Evolutionary conservation across 2,797 vertebrate genomes (phyloP).

Genomic region (Lacerta viridis): DNA sequence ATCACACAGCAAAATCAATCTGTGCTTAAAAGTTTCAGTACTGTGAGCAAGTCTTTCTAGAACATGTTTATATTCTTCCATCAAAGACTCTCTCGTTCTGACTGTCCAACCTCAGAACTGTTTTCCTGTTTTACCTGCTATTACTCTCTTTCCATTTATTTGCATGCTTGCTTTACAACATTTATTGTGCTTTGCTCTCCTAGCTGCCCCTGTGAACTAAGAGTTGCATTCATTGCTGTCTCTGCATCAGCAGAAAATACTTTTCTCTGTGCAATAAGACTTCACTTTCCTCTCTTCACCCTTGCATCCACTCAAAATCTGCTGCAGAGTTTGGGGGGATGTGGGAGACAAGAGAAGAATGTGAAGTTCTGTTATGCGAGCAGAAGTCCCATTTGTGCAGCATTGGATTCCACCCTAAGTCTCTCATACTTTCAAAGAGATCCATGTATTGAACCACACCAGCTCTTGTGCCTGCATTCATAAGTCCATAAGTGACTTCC

Average conservation of each 20-base stretch:
- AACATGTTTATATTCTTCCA: constrained; percentile 45
- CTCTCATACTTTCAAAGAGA: not conserved
- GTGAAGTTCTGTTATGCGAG: no score
- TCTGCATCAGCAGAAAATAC: not conserved
- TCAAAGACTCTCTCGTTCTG: constrained; percentile 35
- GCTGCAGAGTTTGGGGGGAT: no score
- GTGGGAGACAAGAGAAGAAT: no score
- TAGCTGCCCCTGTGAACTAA: not conserved
- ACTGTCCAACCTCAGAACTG: not conserved
- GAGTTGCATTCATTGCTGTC: not conserved
- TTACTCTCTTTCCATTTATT: not conserved
- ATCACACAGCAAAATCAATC: constrained; percentile 48
- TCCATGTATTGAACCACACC: not conserved
- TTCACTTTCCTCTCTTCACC: not conserved
- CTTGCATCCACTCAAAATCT: no score
- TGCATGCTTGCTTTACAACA: not conserved
- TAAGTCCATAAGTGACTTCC: not conserved
- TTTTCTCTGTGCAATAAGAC: not conserved
- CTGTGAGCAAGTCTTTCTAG: constrained; percentile 50
- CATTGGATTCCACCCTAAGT: not conserved
- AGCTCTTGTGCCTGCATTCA: not conserved
- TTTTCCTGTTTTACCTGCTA: not conserved
- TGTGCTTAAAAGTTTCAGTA: constrained; percentile 62
- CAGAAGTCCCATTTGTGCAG: no score
- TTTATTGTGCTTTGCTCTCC: not conserved